A percentile compares a stretch with the other conserved stretches of the same genome.
These are phyloP conservation scores for Datnioides undecimradiatus DNA, from an alignment of 2,113 vertebrate species.

Conservation along the genomic window DNA sequence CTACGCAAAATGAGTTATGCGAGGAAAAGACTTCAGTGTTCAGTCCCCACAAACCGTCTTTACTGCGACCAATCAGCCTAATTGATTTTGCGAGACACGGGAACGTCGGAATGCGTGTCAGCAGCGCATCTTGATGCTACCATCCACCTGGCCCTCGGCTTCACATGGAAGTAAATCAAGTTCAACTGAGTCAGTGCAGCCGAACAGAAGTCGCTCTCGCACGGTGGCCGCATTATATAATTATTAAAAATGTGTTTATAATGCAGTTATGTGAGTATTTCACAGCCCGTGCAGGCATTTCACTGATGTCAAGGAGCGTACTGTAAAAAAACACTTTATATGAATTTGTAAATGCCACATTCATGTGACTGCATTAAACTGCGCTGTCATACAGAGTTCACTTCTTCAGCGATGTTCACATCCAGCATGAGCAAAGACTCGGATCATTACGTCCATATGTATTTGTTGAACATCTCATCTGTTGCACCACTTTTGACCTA, in stretches of 20 bases:
- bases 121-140: conserved; percentile 18
- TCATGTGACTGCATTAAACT: conserved; percentile 10
- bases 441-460: not conserved
- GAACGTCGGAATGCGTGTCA: conserved; percentile 61
- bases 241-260: not conserved
- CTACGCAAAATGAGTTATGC: conserved; percentile 36
- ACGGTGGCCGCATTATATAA: not conserved
- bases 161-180: not conserved
- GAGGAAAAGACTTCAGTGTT: conserved; percentile 70
- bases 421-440: not conserved
- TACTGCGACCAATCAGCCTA: conserved; percentile 70
- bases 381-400: not conserved
- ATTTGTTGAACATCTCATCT: not conserved
- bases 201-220: not conserved
- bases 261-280: not conserved
- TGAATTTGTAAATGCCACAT: too few species aligned
- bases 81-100: conserved; percentile 71
- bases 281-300: not conserved
- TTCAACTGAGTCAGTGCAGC: not conserved
- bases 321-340: too few species aligned
- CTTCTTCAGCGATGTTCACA: not conserved
- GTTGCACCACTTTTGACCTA: not conserved
- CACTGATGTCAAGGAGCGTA: not conserved
- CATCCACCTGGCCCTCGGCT: not conserved
- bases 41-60: conserved; percentile 59